Percentiles rank a stretch among this genome's conserved stretches.
Conservation (phyloP, 1,140 invertebrate genomes). For the Myzus persicae region DNA sequence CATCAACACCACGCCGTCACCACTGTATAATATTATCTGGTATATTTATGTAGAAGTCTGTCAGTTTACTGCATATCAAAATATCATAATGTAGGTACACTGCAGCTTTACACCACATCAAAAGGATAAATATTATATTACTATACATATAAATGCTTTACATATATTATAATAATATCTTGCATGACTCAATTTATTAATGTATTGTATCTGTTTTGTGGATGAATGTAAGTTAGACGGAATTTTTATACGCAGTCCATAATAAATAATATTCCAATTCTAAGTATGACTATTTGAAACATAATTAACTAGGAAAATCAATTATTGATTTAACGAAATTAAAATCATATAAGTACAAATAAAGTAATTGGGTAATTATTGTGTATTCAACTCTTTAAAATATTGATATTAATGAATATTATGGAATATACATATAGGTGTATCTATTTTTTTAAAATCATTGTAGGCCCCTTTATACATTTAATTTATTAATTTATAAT, state of each 20-base stretch:
- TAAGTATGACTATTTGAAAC: neutral
- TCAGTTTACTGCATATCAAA: neutral
- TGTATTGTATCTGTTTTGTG: neutral
- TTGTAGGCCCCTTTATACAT: no score
- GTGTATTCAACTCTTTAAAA: no score
- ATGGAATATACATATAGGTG: no score
- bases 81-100: neutral
- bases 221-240: neutral
- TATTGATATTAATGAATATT: no score
- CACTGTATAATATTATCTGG: neutral
- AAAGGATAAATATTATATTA: slow-evolving; percentile 2
- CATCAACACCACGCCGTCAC: slow-evolving; percentile 1
- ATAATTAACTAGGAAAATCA: neutral
- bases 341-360: no score
- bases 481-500: no score
- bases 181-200: neutral
- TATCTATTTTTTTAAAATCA: no score
- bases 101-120: neutral
- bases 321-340: no score
- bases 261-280: neutral
- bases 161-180: neutral
- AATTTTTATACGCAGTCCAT: neutral
- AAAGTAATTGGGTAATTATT: no score
- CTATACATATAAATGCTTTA: neutral
- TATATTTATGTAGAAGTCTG: slow-evolving; percentile 17